A percentile compares a stretch with the other conserved stretches of the same genome.
phyloP scores from a whole-genome alignment of 2,113 vertebrate genomes.

The Uria aalge region DNA sequence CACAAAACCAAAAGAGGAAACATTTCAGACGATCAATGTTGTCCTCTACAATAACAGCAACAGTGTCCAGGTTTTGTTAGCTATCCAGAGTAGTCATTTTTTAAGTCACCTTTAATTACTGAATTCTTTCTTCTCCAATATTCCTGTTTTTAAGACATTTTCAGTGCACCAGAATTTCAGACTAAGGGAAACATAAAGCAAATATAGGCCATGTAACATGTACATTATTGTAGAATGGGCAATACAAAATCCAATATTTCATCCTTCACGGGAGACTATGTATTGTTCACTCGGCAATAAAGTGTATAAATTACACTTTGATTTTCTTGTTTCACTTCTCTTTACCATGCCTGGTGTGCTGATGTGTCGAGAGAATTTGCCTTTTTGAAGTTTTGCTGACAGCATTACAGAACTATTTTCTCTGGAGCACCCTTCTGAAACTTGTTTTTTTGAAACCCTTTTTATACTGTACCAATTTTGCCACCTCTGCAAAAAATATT shows the following conservation, averaged over 20 bases:
- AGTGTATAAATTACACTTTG: conserved; percentile 48
- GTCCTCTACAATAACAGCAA: neutral
- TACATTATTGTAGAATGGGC: neutral
- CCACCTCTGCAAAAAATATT: conserved; percentile 41
- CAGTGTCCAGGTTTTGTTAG: neutral
- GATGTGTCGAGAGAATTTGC: conserved; percentile 19
- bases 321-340: conserved; percentile 39
- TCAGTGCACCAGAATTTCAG: neutral
- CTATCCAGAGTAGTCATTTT: neutral
- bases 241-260: conserved; percentile 38
- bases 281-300: conserved; percentile 9
- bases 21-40: neutral
- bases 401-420: conserved; percentile 6
- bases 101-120: neutral
- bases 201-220: neutral
- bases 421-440: conserved; percentile 31
- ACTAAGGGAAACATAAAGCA: neutral
- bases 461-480: conserved; percentile 13
- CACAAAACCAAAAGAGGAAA: neutral
- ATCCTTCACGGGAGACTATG: neutral
- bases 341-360: neutral
- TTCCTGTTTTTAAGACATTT: neutral
- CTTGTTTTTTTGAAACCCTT: neutral
- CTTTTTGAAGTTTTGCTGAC: conserved; percentile 45
- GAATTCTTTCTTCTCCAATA: neutral